Conservation (phyloP, 2,797 vertebrate genomes). For the Balearica regulorum region DNA sequence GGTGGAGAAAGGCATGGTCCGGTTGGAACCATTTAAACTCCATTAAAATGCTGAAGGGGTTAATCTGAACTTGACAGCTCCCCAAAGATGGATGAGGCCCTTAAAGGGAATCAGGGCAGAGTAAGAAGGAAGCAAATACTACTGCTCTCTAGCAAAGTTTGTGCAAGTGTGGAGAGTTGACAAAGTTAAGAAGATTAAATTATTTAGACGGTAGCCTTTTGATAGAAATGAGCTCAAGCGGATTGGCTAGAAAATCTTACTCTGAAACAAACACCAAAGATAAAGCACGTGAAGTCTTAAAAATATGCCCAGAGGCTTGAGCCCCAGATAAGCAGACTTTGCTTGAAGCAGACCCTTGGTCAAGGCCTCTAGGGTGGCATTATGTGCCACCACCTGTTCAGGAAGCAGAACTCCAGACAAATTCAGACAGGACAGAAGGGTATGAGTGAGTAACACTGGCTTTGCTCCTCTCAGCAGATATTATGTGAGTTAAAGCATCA, state of each 20-base stretch:
- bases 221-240: neutral
- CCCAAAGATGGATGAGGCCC: neutral
- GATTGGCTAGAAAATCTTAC: neutral
- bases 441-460: neutral
- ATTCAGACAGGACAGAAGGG: neutral
- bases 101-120: neutral
- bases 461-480: neutral
- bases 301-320: neutral
- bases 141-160: neutral
- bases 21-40: neutral
- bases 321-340: neutral
- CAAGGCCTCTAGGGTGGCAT: neutral
- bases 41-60: neutral
- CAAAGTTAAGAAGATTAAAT: neutral
- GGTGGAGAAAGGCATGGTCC: neutral
- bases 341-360: neutral
- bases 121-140: neutral
- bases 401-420: neutral
- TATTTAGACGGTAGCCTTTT: neutral
- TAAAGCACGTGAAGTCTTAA: neutral
- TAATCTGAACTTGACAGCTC: neutral
- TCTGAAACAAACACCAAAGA: neutral
- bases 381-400: neutral
- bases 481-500: neutral
- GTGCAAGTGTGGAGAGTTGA: neutral